Base-by-base conservation (phyloP, 2,797 vertebrate genomes). In the Sebastes miniatus region DNA sequence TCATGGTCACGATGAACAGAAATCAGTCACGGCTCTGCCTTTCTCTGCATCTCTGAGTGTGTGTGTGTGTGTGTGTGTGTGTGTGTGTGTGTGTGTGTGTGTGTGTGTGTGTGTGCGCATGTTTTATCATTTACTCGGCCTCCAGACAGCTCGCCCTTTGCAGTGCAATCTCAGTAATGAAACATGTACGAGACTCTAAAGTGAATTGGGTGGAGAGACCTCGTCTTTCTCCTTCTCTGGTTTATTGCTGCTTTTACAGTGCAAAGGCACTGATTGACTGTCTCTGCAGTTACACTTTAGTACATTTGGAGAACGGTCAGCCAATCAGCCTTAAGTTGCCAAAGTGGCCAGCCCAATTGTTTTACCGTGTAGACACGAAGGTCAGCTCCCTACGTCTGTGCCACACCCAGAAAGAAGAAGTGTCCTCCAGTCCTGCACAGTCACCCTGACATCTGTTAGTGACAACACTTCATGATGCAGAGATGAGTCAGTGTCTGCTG, bases 121-220 rank as follows among this genome's bases (percentile, higher is more conserved):
- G 16, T 79, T 65, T 83, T 77, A 69, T 87, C 74, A 81, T 83
- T 76, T 50, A 65, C 73, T 39, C 8, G 34, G 43, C 69, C 57
- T 85, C 68, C 79, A 79, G 84, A 70, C 84, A 80, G 74, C 75
- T 69, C 62, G 73, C 61, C 69, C 75, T 89, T 77, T 87, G 61
- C 83, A 73, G 59, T 81, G 72, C 91, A 92, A 90, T 93, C 86
- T 90, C 90, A 71, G 79, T 95, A 95, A 95, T 95, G 88, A 92
- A 91, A 84, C 84, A 58, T 69, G 50, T 65, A 50, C 77, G 72
- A 84, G 80, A 85, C 54, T 57, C 43, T 70, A 63, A 85, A 92
- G 90, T 92, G 79, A 92, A 94, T 93, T 85, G 83, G 75, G 27
- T 65, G 64, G 76, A 80, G 71, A 71, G 77, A 65, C 27, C 47